Percentiles rank a stretch among this genome's conserved stretches.
phyloP scores from a whole-genome alignment of 2,888 invertebrate genomes.

The Bembecia ichneumoniformis region DNA sequence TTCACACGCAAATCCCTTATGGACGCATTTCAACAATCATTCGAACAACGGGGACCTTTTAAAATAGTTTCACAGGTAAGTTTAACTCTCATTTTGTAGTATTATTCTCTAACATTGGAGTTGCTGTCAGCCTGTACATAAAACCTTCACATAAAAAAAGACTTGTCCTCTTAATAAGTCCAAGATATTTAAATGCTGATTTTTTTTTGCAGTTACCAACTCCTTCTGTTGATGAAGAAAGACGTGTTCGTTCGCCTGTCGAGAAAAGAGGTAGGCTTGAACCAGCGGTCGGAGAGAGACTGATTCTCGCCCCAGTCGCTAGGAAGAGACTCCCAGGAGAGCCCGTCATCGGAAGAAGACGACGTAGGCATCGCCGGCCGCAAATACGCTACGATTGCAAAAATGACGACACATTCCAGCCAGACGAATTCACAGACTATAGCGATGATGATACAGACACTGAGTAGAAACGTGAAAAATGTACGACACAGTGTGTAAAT shows the following conservation, averaged over 20 bases:
- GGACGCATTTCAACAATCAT: constrained; percentile 46
- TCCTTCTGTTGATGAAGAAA: constrained; percentile 8
- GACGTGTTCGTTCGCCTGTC: too few species aligned
- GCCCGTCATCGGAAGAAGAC: too few species aligned
- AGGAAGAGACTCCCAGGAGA: too few species aligned
- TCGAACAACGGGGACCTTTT: constrained; percentile 40
- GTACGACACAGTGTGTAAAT: constrained; percentile 6
- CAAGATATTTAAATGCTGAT: background rate
- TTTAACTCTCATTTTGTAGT: background rate
- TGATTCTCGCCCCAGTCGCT: too few species aligned
- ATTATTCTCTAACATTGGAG: too few species aligned
- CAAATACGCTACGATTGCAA: background rate
- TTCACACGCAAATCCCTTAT: constrained; percentile 44
- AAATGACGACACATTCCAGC: constrained; percentile 51
- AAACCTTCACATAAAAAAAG: background rate
- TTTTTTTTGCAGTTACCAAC: constrained; percentile 20
- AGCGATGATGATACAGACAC: constrained; percentile 26
- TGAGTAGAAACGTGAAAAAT: constrained; percentile 1
- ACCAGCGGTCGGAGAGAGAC: too few species aligned
- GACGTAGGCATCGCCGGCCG: background rate
- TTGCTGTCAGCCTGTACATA: too few species aligned
- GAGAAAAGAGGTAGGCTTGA: too few species aligned
- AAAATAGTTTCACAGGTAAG: constrained; percentile 38
- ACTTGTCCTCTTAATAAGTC: background rate
- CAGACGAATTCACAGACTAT: constrained; percentile 44